Conservation (phyloP, 2,797 vertebrate genomes). For the Esox masquinongy region DNA sequence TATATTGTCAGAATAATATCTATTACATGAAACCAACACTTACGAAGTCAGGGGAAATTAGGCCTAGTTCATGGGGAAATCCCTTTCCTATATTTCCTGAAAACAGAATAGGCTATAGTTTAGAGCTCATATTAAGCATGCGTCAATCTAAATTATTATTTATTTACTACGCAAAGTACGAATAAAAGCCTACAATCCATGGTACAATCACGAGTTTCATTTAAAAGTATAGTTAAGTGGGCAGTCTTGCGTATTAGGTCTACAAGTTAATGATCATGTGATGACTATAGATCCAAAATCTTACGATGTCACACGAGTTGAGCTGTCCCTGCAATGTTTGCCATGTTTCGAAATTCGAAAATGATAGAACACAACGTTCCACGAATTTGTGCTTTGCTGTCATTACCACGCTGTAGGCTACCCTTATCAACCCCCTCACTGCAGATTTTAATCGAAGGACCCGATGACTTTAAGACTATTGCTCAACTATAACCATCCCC, state of each 20-base stretch:
- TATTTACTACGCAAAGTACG: neutral
- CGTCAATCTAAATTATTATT: neutral
- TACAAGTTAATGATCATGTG: neutral
- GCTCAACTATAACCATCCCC: slow-evolving; percentile 11
- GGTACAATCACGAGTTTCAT: neutral
- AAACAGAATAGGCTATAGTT: neutral
- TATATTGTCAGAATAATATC: neutral
- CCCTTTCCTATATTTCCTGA: neutral
- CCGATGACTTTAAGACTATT: slow-evolving; percentile 17
- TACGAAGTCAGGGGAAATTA: neutral
- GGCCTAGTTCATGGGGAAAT: neutral
- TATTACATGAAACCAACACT: neutral
- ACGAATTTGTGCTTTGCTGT: slow-evolving; percentile 3
- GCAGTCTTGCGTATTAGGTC: neutral
- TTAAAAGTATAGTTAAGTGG: neutral
- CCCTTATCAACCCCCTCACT: slow-evolving; percentile 13
- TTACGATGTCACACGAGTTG: neutral
- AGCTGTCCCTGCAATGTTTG: neutral
- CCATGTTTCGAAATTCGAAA: slow-evolving; percentile 22
- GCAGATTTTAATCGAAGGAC: slow-evolving; percentile 24
- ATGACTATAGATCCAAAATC: neutral
- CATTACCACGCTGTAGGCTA: neutral
- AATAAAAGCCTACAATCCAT: neutral
- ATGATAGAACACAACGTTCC: slow-evolving; percentile 7
- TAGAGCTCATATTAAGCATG: neutral